Conservation (phyloP, 2,888 invertebrate genomes). For the Scelioninae gen. 2 region DNA sequence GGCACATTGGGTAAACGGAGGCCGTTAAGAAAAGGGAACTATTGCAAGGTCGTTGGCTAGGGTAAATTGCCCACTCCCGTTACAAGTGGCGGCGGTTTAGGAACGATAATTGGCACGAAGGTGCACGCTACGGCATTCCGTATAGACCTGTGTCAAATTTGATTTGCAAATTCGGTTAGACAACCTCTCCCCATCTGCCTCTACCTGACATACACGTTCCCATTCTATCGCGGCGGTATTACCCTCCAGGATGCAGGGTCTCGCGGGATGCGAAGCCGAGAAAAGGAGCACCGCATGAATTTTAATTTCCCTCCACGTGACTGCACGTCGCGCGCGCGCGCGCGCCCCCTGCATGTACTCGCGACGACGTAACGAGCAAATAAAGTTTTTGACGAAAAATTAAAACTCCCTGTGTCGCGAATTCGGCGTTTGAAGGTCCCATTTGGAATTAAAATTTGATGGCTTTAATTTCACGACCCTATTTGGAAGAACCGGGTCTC, state of each 20-base stretch:
- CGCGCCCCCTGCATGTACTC: slow-evolving; percentile 61
- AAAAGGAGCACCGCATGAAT: slow-evolving; percentile 72
- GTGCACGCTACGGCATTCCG: slow-evolving; percentile 66
- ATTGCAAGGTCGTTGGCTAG: slow-evolving; percentile 45
- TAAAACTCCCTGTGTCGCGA: slow-evolving; percentile 66
- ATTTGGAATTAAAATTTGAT: slow-evolving; percentile 40
- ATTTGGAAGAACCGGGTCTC: slow-evolving; percentile 2
- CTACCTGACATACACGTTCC: slow-evolving; percentile 55
- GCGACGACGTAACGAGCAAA: slow-evolving; percentile 70
- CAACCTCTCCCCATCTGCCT: slow-evolving; percentile 62
- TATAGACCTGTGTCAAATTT: slow-evolving; percentile 68
- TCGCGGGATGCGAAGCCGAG: slow-evolving; percentile 69
- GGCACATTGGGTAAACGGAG: slow-evolving; percentile 11
- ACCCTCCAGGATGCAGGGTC: slow-evolving; percentile 65
- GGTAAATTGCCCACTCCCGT: slow-evolving; percentile 61
- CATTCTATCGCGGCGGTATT: slow-evolving; percentile 61
- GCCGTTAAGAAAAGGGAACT: slow-evolving; percentile 21
- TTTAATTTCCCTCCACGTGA: slow-evolving; percentile 70
- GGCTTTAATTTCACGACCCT: slow-evolving; percentile 20
- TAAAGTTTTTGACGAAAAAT: slow-evolving; percentile 73
- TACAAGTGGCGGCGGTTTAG: slow-evolving; percentile 66
- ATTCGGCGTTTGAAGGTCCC: slow-evolving; percentile 17
- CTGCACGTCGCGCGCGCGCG: slow-evolving; percentile 47
- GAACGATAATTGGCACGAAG: slow-evolving; percentile 70
- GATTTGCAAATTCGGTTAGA: slow-evolving; percentile 73